Evolutionary conservation across 2,113 vertebrate genomes (phyloP).

Genomic region (Aplodontia rufa): DNA sequence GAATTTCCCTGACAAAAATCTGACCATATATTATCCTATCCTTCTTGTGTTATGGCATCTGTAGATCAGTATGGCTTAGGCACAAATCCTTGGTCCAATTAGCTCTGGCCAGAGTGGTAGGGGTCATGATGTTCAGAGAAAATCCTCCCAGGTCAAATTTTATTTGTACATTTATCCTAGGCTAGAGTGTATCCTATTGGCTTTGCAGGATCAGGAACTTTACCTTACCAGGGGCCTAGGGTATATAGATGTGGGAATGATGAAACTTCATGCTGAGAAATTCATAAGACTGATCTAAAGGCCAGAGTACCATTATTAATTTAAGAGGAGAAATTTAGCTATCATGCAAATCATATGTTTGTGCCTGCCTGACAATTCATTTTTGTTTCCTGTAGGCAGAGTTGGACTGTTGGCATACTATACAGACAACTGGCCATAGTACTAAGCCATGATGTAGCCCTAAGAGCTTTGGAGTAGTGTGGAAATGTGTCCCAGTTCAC

Average conservation of each 20-base stretch:
- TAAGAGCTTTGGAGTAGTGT: background rate
- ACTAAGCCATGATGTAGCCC: background rate
- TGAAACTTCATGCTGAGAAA: background rate
- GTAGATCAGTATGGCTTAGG: background rate
- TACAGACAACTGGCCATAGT: background rate
- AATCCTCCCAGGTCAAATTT: background rate
- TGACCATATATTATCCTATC: background rate
- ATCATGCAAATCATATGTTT: conserved; percentile 25
- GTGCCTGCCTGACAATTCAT: background rate
- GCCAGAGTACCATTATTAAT: background rate
- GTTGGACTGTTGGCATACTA: background rate
- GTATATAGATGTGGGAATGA: background rate
- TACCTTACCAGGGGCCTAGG: background rate
- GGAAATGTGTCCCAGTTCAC: background rate
- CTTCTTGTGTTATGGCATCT: background rate
- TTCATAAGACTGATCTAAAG: background rate
- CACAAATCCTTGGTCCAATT: background rate
- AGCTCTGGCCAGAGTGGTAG: background rate
- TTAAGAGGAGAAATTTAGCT: conserved; percentile 33
- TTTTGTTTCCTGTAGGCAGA: background rate
- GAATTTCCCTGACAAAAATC: background rate
- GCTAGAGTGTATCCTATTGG: background rate
- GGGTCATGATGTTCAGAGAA: background rate
- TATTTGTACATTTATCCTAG: background rate
- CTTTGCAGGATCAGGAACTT: background rate